Evolutionary conservation across 2,888 invertebrate genomes (phyloP), one percentile per base, ranked within the genome.

Genomic region (Pomacea canaliculata): DNA sequence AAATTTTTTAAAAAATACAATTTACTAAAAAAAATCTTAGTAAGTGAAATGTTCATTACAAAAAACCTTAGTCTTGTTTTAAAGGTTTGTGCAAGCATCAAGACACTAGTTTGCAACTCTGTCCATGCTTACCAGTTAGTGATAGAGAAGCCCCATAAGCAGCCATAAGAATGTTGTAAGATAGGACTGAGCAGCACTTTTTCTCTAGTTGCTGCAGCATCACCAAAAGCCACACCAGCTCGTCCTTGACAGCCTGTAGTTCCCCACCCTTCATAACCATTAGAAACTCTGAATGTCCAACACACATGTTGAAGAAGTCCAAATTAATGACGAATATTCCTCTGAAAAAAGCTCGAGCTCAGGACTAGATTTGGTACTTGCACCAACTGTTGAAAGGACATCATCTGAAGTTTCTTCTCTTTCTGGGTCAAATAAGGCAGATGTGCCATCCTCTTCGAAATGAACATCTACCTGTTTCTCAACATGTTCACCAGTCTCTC

Each of bases 61-160:
- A 37, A 37, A 37, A 37, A 37, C 5, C 37, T 37, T 37, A 37
- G 37, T 37, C 3, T 37, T 37, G 37, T 37, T 16, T 16, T 4
- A 56, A 16, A 56, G 2, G 51, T 16, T 7, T 7, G 12, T 13
- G 51, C 51, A 56, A 56, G 8, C 4, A 7, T 56, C 8, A 7
- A 10, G 16, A 56, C 16, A 51, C 51, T 16, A 56, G 51, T 16
- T 16, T 13, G 12, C 16, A 16, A 13, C 16, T 16, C 16, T 13
- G 12, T 56, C 16, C 3, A 56, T 13, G 48, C 78, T 65, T 76
- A 88, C 89, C 89, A 81, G 94, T 93, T 16, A 92, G 91, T 69
- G 92, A 93, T 66, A 95, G 92, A 0, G 95, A 94, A 0, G 95
- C 96, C 81, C 93, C 93, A 86, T 96, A 97, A 0, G 96, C 93